Evolutionary conservation across 2,113 vertebrate genomes (phyloP).

Genomic region (Ascaphus truei): DNA sequence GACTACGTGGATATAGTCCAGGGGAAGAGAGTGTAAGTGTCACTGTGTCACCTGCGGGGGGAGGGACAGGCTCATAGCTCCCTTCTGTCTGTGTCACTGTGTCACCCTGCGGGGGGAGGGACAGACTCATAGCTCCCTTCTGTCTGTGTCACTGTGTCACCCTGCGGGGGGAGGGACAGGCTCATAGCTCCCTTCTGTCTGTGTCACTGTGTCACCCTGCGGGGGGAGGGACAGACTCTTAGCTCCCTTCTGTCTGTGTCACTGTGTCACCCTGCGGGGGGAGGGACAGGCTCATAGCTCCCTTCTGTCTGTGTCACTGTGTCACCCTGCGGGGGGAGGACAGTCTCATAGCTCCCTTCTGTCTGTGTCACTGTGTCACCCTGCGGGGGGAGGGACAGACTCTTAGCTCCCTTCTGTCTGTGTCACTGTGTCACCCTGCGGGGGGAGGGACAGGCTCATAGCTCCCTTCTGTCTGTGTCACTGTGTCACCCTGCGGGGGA

Average conservation of each 20-base stretch:
- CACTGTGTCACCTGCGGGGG: not conserved
- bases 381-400: too few species aligned
- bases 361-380: too few species aligned
- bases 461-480: too few species aligned
- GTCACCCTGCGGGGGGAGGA: not conserved
- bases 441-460: too few species aligned
- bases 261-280: too few species aligned
- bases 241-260: not conserved
- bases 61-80: not conserved
- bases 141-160: not conserved
- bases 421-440: too few species aligned
- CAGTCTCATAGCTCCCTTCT: too few species aligned
- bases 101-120: not conserved
- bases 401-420: too few species aligned
- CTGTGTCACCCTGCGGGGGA: too few species aligned
- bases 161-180: not conserved
- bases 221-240: not conserved
- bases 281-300: not conserved
- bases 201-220: not conserved
- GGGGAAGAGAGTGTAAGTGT: constrained; percentile 65
- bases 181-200: not conserved
- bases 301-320: not conserved
- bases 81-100: not conserved
- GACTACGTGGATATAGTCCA: constrained; percentile 76
- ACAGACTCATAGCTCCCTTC: not conserved